A percentile compares a stretch with the other conserved stretches of the same genome.
Evolutionary conservation across 2,113 vertebrate species (phyloP).

Genomic region (Hippopotamus amphibius): DNA sequence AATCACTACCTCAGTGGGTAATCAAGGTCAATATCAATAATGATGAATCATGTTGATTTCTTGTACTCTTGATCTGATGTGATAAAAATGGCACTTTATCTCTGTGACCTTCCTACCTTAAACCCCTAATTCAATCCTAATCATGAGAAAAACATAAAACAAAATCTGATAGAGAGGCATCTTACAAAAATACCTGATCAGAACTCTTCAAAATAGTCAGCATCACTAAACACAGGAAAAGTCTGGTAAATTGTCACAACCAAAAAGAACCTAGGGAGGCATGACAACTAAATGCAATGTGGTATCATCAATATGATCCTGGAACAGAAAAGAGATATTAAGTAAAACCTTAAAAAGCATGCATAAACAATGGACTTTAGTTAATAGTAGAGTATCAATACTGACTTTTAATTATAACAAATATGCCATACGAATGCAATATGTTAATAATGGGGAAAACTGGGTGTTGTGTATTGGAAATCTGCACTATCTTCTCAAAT

Average conservation of each 20-base stretch:
- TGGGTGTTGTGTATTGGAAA: background rate
- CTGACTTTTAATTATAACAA: background rate
- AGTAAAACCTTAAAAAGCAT: background rate
- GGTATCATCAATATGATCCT: background rate
- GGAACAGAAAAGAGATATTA: background rate
- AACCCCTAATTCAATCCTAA: background rate
- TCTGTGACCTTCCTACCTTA: background rate
- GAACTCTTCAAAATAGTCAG: background rate
- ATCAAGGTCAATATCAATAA: background rate
- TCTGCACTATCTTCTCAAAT: background rate
- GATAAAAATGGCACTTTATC: background rate
- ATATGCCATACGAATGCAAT: background rate
- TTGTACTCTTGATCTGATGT: background rate
- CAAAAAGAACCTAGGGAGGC: background rate
- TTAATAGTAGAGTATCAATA: background rate
- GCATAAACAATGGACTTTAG: background rate
- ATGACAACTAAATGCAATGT: background rate
- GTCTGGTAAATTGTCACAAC: background rate
- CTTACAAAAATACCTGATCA: background rate
- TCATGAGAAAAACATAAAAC: background rate
- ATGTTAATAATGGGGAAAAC: background rate
- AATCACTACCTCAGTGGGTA: background rate
- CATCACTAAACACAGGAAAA: background rate
- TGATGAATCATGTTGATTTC: background rate
- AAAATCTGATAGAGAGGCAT: background rate